Conservation (phyloP, 2,888 invertebrate species). For the Ommatoiulus sabulosus region DNA sequence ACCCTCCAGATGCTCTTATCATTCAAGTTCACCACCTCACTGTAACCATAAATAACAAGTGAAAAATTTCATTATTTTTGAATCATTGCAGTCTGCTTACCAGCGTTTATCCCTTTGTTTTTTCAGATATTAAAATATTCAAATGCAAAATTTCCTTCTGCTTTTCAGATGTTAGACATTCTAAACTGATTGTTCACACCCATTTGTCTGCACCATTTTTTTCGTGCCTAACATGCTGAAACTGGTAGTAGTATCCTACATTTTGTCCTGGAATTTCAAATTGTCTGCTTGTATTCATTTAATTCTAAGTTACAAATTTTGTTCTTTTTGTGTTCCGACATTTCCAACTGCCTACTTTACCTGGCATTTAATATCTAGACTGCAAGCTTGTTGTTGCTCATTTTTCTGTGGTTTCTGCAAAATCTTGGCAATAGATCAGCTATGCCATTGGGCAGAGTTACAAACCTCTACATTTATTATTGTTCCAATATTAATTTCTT, state of each 20-base stretch:
- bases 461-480: background rate
- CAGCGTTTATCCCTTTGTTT: background rate
- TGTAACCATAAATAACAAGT: background rate
- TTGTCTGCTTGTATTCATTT: background rate
- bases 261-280: conserved; percentile 5
- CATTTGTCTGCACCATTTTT: background rate
- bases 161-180: background rate
- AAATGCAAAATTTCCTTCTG: background rate
- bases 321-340: background rate
- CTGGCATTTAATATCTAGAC: background rate
- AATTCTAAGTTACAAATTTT: background rate
- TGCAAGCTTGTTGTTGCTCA: background rate
- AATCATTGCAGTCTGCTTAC: background rate
- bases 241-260: background rate
- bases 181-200: background rate
- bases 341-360: background rate
- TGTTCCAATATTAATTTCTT: background rate
- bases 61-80: background rate
- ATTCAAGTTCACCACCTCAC: background rate
- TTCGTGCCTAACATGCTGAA: background rate
- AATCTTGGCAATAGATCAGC: background rate
- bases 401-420: background rate
- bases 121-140: background rate
- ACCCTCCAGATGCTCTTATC: background rate
- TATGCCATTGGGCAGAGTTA: background rate